A percentile compares a stretch with the other conserved stretches of the same genome.
Conservation (phyloP, 2,113 vertebrate genomes). For the Pimephales promelas region DNA sequence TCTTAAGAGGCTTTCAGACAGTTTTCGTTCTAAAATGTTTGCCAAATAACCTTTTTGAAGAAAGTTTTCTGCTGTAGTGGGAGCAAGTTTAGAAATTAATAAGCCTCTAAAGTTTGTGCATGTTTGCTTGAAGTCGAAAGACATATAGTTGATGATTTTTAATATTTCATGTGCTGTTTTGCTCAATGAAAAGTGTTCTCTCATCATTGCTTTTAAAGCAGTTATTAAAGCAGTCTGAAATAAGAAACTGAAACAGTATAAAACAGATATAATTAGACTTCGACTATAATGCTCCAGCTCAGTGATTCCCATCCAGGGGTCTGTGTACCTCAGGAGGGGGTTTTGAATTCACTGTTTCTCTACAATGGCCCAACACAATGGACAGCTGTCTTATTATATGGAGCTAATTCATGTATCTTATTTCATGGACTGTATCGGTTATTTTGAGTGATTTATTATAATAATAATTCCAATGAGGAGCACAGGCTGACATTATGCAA, state of each 20-base stretch:
- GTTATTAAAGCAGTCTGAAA: not conserved
- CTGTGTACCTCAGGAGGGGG: not conserved
- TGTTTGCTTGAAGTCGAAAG: conserved; percentile 28
- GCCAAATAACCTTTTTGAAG: not conserved
- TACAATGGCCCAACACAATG: not conserved
- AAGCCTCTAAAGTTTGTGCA: not conserved
- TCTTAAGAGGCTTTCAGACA: conserved; percentile 6
- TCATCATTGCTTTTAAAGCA: not conserved
- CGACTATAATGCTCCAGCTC: not conserved
- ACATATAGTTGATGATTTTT: not conserved
- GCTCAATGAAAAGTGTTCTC: conserved; percentile 16
- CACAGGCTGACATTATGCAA: too few species aligned
- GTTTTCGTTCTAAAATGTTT: not conserved
- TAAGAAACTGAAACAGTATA: not conserved
- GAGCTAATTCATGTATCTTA: too few species aligned
- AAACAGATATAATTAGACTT: not conserved
- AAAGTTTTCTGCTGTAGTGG: not conserved
- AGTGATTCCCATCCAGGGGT: not conserved
- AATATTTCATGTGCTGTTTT: conserved; percentile 45
- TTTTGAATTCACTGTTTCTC: not conserved
- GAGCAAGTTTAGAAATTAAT: conserved; percentile 44
- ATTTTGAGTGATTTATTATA: too few species aligned
- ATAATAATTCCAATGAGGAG: too few species aligned
- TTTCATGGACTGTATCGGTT: too few species aligned
- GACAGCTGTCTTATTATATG: too few species aligned